Evolutionary conservation across 2,113 vertebrate genomes (phyloP).

Genomic region (Halichoeres trimaculatus): DNA sequence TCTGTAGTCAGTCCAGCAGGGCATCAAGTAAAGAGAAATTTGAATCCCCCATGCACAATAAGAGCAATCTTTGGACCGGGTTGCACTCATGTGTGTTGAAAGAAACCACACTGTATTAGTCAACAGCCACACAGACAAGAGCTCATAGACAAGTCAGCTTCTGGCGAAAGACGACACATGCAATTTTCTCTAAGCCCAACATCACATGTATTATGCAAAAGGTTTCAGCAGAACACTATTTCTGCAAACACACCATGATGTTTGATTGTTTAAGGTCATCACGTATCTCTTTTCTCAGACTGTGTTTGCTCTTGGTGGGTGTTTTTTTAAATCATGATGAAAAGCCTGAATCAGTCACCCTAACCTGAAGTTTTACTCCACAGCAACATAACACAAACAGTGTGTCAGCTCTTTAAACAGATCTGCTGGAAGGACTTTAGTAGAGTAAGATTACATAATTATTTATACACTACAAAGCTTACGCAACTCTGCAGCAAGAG

Average conservation of each 20-base stretch:
- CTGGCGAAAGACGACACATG: not conserved
- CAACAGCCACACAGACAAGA: not conserved
- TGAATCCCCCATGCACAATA: not conserved
- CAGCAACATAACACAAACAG: not conserved
- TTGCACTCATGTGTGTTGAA: not conserved
- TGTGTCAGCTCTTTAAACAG: not conserved
- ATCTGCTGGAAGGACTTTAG: not conserved
- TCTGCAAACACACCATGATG: not conserved
- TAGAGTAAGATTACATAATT: not conserved
- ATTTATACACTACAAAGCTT: not conserved
- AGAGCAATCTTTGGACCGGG: not conserved
- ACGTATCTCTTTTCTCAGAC: not conserved
- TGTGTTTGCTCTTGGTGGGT: not conserved
- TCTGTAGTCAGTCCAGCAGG: not conserved
- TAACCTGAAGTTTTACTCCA: not conserved
- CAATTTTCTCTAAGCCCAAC: not conserved
- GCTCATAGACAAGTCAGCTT: not conserved
- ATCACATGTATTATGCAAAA: conserved; percentile 24
- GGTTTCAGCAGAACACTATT: not conserved
- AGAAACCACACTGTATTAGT: conserved; percentile 10
- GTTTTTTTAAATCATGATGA: not conserved
- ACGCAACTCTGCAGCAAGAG: not conserved
- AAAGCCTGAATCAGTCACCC: not conserved
- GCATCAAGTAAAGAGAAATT: not conserved
- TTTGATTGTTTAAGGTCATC: not conserved